Evolutionary conservation across 2,113 vertebrate species (phyloP), one percentile per base, ranked within the genome.

Genomic region (Rhegmatorhina hoffmannsi): DNA sequence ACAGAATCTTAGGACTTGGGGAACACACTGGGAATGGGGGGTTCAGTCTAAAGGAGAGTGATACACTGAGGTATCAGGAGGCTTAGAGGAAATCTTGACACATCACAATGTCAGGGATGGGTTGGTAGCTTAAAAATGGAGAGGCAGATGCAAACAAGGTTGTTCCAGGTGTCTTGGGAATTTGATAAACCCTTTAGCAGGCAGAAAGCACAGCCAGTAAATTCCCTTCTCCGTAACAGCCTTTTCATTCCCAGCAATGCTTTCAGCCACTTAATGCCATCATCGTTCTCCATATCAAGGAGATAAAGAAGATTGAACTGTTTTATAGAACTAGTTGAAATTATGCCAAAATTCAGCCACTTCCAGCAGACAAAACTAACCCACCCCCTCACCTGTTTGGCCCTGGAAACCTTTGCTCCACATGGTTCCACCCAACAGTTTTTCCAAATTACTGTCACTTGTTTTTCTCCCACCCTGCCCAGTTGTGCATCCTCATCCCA

Each of bases 401-500:
- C n/a, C 13, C 85, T 33, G 26, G 20, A 18, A 88, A 62, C 75
- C 81, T 87, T 75, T 84, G 83, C 92, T 81, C 25, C 73, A 56
- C 60, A 10, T 74, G 62, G 49, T 96, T 90, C 93, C 79, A 86
- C 34, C 60, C 19, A 63, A 49, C 56, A 23, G 15, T 76, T 93
- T 94, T 96, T 96, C 90, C 93, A 59, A 53, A 88, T 80, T 87
- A 77, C 47, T 64, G 33, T 29, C 9, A 1, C 56, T 87, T 92
- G 68, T 93, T 95, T 96, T 93, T 78, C 81, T 78, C 79, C 79
- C 92, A 50, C 93, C 88, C 93, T 64, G 56, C 36, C 38, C 24
- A 59, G 10, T 25, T 21, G 58, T 55, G 50, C n/a, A 50, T 70
- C 94, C 90, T 70, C 72, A 15, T 31, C 92, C 77, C 62, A 3